Base-by-base conservation (phyloP, 2,888 invertebrate genomes). In the Trichogramma evanescens region DNA sequence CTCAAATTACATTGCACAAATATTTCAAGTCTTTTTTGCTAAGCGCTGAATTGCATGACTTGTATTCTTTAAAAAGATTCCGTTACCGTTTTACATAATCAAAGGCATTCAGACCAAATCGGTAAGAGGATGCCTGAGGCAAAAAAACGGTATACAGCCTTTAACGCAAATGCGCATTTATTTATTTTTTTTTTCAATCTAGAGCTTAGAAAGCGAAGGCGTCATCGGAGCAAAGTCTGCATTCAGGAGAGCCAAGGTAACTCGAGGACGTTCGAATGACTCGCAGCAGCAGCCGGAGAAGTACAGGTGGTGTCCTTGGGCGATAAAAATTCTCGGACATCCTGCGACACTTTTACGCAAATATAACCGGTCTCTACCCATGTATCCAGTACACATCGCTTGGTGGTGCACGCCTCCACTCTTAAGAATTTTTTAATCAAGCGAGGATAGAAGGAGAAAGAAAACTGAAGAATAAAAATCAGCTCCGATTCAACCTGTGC, bases 231-330 rank as follows among this genome's bases (percentile, higher is more conserved):
- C 54, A 42, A 54, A 50, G 39, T 38, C n/a, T 51, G 39, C 51
- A 26, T 38, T 6, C 51, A 9, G n/a, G 38, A 51, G 46, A 60
- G 54, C 51, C 61, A 61, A 63, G 61, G 59, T 56, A 59, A 56
- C 49, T 61, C 54, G 59, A 59, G 59, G 61, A 57, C 61, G 61
- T 51, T 50, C 9, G 56, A 54, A 52, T 39, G 39, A 7, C 43
- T n/a, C 45, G 44, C 9, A 13, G 10, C 52, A 39, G 7, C 9
- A 51, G 7, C 41, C 48, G 48, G 48, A 48, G 48, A 6, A n/a
- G 48, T 9, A 48, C 48, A 48, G 54, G 45, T 50, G 50, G 26
- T 56, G 62, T 50, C 62, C 62, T 62, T 62, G 59, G 48, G 52
- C 49, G 52, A 54, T 55, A 55, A 59, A 59, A 59, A 46, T 59